A percentile compares a stretch with the other conserved stretches of the same genome.
Evolutionary conservation across 2,113 vertebrate genomes (phyloP).

Genomic region (Esox niger): DNA sequence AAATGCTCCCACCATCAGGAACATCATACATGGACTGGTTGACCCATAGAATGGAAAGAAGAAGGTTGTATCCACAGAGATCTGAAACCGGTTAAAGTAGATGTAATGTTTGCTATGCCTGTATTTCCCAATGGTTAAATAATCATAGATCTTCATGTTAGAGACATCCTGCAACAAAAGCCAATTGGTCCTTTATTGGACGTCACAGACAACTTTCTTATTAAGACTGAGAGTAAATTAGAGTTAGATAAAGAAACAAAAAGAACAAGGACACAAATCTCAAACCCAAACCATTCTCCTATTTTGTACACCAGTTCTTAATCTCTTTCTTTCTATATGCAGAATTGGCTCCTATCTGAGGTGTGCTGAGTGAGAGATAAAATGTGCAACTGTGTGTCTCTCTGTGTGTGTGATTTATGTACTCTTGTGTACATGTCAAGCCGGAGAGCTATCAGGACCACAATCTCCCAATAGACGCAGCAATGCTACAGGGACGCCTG

Average conservation of each 20-base stretch:
- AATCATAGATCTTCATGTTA: too few relatives aligned
- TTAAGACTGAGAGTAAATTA: not conserved
- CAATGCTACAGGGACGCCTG: slow-evolving; percentile 61
- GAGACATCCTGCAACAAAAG: too few relatives aligned
- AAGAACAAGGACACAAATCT: slow-evolving; percentile 32
- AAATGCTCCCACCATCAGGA: slow-evolving; percentile 67
- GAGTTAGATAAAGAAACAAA: slow-evolving; percentile 48
- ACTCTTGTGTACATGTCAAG: slow-evolving; percentile 71
- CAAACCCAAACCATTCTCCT: slow-evolving; percentile 43
- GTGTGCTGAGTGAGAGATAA: slow-evolving; percentile 66
- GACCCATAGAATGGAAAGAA: too few relatives aligned
- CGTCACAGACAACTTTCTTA: not conserved
- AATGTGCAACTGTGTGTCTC: slow-evolving; percentile 18
- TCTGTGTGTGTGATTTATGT: slow-evolving; percentile 76
- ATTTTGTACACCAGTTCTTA: slow-evolving; percentile 56
- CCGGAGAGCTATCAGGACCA: slow-evolving; percentile 67
- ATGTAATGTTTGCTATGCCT: too few relatives aligned
- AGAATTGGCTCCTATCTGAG: slow-evolving; percentile 57
- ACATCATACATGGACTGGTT: too few relatives aligned
- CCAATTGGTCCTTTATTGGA: not conserved
- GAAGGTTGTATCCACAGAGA: too few relatives aligned
- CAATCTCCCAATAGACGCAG: slow-evolving; percentile 73
- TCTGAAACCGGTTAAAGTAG: too few relatives aligned
- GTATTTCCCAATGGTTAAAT: too few relatives aligned
- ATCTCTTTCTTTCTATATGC: slow-evolving; percentile 44